Percentiles rank a stretch among this genome's conserved stretches.
phyloP scores from a whole-genome alignment of 1,140 invertebrate genomes.

The Eupristina koningsbergeri region DNA sequence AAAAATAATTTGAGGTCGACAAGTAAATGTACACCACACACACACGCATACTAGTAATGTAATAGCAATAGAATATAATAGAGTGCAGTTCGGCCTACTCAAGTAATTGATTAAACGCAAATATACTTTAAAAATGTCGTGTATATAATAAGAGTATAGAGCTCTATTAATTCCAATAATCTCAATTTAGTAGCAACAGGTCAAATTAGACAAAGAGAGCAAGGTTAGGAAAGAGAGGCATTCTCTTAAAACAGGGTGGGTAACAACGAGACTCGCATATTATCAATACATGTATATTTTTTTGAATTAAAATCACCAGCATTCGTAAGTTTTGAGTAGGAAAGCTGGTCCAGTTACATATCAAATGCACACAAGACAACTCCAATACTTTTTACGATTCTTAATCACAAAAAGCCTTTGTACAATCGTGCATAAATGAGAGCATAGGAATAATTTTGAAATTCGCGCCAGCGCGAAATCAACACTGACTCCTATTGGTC shows the following conservation, averaged over 20 bases:
- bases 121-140: background rate
- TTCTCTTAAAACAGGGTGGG: constrained; percentile 5
- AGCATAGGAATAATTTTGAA: too few species aligned
- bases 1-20: background rate
- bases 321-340: too few species aligned
- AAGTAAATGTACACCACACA: background rate
- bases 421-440: too few species aligned
- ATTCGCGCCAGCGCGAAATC: too few species aligned
- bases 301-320: too few species aligned
- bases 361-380: background rate
- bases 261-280: constrained; percentile 35
- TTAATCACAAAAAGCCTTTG: too few species aligned
- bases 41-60: background rate
- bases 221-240: background rate
- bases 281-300: too few species aligned
- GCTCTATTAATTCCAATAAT: background rate
- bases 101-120: background rate
- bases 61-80: too few species aligned
- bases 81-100: too few species aligned
- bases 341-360: too few species aligned
- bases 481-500: background rate
- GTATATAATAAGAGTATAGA: background rate
- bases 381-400: too few species aligned
- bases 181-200: background rate
- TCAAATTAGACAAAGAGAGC: background rate